phyloP scores from a whole-genome alignment of 2,888 invertebrate species.

The Apamea anceps region DNA sequence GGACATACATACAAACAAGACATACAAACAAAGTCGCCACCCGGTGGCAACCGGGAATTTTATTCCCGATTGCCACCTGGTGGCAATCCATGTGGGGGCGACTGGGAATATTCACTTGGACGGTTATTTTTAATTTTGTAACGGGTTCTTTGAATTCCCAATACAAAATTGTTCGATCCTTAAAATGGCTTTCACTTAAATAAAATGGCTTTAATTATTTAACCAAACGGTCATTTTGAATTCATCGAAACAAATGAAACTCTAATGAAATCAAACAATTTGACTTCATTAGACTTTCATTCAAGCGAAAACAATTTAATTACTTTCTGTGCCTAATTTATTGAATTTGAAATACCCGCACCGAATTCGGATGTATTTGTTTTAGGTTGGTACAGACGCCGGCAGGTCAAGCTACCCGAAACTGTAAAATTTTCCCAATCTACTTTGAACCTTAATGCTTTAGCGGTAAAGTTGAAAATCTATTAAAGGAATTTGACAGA shows the following conservation, averaged over 20 bases:
- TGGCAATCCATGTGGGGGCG: too few species aligned
- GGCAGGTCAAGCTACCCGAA: too few species aligned
- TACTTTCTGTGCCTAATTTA: not conserved
- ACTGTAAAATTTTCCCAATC: too few species aligned
- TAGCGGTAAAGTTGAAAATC: too few species aligned
- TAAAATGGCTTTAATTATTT: not conserved
- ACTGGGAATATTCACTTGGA: too few species aligned
- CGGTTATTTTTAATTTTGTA: not conserved
- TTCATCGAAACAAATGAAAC: not conserved
- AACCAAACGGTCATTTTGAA: not conserved
- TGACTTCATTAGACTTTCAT: slow-evolving; percentile 14
- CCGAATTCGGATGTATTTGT: not conserved
- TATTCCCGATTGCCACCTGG: too few species aligned
- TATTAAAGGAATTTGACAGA: too few species aligned
- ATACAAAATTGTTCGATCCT: not conserved
- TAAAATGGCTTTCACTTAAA: not conserved
- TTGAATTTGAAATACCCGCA: not conserved
- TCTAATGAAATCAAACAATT: slow-evolving; percentile 3
- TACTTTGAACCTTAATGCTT: too few species aligned
- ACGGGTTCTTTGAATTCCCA: not conserved
- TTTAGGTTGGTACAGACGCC: not conserved
- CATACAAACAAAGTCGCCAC: too few species aligned
- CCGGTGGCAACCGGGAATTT: too few species aligned
- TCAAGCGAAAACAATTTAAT: not conserved
- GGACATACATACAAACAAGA: too few species aligned